Evolutionary conservation across 2,797 vertebrate species (phyloP), one percentile per base, ranked within the genome.

Genomic region (Cheirogaleus major): DNA sequence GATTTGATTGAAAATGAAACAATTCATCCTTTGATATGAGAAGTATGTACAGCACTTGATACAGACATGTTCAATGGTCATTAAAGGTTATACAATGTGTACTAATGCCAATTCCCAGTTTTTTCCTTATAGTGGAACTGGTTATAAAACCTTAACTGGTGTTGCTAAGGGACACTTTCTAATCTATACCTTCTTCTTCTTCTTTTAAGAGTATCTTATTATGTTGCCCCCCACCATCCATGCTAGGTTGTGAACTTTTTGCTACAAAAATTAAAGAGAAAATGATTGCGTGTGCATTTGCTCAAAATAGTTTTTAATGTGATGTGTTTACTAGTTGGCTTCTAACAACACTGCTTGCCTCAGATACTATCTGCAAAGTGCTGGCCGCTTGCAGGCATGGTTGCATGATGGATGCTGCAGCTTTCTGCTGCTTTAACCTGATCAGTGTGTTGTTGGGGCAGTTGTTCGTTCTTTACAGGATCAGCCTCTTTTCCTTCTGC

Each of bases 321-420:
- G 41, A 3, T 8, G n/a, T n/a, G n/a, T 88, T 59, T 70, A 25
- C 59, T 48, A 35, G 4, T 0, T 65, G 78, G 91, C 91, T 90
- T 90, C 91, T 92, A 35, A 18, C 45, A 23, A n/a, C 0, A 3
- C 13, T 43, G 85, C 95, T 91, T 57, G 88, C 85, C 61, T 82
- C n/a, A 11, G 2, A 4, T 13, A 45, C 35, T 20, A 0, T 23
- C 50, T 41, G 65, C 70, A 48, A 12, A 52, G 43, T 30, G 43
- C 86, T 32, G 20, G 82, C 63, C 1, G 0, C 50, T 48, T 7
- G 55, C 50, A 76, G 70, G 59, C 63, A 75, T 55, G 12, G 23
- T 57, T 95, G 95, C 95, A 55, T 95, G 95, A 9, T 18, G 25
- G 95, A 12, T 18, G 25, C 86, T 59, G 43, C 32, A 83, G 91